A percentile compares a stretch with the other conserved stretches of the same genome.
phyloP scores from a whole-genome alignment of 2,113 vertebrate genomes.

The Entomyzon cyanotis region DNA sequence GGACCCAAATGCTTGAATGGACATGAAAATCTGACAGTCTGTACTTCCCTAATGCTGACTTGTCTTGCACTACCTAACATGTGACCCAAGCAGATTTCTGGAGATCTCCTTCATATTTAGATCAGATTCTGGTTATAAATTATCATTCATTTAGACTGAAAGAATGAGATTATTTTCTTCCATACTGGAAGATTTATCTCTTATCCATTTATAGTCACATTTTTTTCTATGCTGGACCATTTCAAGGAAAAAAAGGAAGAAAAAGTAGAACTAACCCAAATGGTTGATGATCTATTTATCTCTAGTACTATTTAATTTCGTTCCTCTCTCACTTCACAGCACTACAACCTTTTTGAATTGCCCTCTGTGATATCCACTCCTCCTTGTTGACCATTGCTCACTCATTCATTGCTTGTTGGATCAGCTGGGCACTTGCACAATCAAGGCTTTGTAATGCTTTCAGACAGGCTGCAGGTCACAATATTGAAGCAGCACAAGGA shows the following conservation, averaged over 20 bases:
- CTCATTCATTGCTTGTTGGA: constrained; percentile 72
- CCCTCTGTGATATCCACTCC: constrained; percentile 64
- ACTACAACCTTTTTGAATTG: constrained; percentile 58
- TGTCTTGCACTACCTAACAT: neutral
- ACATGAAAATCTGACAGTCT: neutral
- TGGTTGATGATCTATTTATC: neutral
- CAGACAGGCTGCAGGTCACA: constrained; percentile 68
- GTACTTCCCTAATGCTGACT: neutral
- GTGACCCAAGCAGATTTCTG: neutral
- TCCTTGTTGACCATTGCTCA: constrained; percentile 67
- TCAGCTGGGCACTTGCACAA: constrained; percentile 71
- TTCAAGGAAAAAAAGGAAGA: neutral
- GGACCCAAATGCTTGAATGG: neutral
- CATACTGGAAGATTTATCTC: neutral
- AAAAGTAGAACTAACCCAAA: neutral
- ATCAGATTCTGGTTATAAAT: neutral
- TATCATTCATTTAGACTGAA: neutral
- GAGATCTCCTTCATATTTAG: neutral
- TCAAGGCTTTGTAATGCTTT: constrained; percentile 64
- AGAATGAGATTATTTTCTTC: neutral
- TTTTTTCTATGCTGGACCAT: neutral
- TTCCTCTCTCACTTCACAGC: constrained; percentile 42
- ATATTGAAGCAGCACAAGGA: constrained; percentile 68
- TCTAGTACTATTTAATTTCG: constrained; percentile 19
- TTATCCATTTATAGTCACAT: neutral